Conservation (phyloP, 2,888 invertebrate genomes). For the Epinotia nisella region DNA sequence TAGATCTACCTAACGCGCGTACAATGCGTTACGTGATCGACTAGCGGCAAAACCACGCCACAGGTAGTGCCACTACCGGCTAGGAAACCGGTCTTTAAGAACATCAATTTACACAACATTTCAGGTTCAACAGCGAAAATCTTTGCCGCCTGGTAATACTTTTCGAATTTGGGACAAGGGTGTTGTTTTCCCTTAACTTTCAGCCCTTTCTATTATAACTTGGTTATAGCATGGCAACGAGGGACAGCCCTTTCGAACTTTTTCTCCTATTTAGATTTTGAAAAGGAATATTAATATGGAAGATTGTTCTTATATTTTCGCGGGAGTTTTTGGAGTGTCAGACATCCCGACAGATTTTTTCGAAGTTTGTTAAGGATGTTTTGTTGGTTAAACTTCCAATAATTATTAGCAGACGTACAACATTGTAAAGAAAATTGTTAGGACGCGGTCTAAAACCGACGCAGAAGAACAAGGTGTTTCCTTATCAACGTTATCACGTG, state of each 20-base stretch:
- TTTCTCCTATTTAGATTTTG: slow-evolving; percentile 31
- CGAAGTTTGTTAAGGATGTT: background rate
- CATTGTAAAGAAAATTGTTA: background rate
- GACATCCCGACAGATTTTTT: background rate
- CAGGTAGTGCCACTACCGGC: too few relatives aligned
- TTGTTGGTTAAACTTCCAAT: background rate
- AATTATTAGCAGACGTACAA: background rate
- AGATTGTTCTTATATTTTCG: slow-evolving; percentile 23
- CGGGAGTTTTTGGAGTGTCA: slow-evolving; percentile 3
- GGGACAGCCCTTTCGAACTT: slow-evolving; percentile 33
- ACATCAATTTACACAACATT: background rate
- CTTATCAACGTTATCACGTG: too few relatives aligned
- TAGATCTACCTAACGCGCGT: too few relatives aligned
- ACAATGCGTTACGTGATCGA: too few relatives aligned
- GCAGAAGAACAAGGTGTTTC: background rate
- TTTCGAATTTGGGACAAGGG: slow-evolving; percentile 17
- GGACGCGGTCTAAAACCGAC: background rate
- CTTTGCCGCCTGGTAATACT: slow-evolving; percentile 23
- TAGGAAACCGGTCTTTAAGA: too few relatives aligned
- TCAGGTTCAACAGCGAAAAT: slow-evolving; percentile 11
- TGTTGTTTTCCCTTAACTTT: slow-evolving; percentile 34
- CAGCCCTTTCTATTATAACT: slow-evolving; percentile 37
- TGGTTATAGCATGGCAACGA: slow-evolving; percentile 29
- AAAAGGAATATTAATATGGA: slow-evolving; percentile 34
- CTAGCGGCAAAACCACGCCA: too few relatives aligned